Percentiles rank a stretch among this genome's conserved stretches.
These are phyloP conservation scores for Corvus cornix DNA, from an alignment of 2,113 vertebrate genomes.

Conservation along the genomic window DNA sequence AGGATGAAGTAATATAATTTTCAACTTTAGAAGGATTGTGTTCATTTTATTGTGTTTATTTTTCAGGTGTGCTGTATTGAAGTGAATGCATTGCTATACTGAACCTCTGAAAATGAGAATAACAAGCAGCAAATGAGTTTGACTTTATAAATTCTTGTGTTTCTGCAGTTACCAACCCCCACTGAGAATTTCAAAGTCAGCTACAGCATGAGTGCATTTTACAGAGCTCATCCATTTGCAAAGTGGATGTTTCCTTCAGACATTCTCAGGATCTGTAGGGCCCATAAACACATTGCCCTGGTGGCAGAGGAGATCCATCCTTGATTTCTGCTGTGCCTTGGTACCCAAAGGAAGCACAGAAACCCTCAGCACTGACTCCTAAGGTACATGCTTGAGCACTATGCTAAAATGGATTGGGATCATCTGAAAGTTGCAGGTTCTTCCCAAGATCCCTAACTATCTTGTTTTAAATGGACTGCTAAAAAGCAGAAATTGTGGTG, in stretches of 20 bases:
- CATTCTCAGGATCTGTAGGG: not conserved
- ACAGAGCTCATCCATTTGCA: not conserved
- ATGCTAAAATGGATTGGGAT: not conserved
- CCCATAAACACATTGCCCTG: no score
- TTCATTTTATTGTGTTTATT: not conserved
- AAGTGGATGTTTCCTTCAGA: not conserved
- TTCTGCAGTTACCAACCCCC: not conserved
- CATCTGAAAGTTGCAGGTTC: not conserved
- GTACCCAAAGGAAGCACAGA: not conserved
- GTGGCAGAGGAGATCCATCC: not conserved
- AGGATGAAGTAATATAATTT: not conserved
- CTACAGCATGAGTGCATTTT: not conserved
- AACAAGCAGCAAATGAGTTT: not conserved
- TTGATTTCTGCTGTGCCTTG: not conserved
- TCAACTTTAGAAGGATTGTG: not conserved
- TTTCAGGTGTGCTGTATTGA: not conserved
- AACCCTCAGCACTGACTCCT: not conserved
- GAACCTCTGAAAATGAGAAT: not conserved
- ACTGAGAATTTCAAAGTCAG: not conserved
- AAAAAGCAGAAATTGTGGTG: not conserved
- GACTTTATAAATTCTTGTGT: not conserved
- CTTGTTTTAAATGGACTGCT: not conserved
- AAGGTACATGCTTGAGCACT: not conserved
- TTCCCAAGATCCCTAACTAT: not conserved
- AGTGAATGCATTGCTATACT: not conserved